Conservation (phyloP, 2,797 vertebrate species). For the Enteromius viviparus region DNA sequence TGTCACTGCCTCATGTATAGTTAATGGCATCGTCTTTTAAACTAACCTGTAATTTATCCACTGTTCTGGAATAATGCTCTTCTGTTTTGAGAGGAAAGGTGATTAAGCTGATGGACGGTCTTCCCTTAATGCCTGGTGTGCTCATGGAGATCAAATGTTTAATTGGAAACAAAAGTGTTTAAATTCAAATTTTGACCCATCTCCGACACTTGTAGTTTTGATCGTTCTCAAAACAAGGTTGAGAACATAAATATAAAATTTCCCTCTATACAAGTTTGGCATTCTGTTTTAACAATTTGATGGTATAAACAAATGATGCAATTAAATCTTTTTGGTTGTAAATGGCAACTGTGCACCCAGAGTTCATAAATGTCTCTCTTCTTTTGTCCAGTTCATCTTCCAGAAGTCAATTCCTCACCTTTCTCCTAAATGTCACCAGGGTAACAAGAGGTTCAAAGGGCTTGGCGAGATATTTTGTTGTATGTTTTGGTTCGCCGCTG, state of each 20-base stretch:
- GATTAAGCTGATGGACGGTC: conserved; percentile 3
- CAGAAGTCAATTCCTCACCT: background rate
- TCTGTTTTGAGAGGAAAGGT: conserved; percentile 6
- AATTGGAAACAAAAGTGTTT: background rate
- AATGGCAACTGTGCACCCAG: background rate
- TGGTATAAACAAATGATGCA: background rate
- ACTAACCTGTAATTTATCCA: conserved; percentile 44
- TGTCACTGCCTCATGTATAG: conserved; percentile 91
- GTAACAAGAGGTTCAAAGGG: background rate
- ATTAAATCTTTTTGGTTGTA: conserved; percentile 18
- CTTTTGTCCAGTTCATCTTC: conserved; percentile 12
- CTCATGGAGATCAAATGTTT: conserved; percentile 5
- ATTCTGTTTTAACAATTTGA: conserved; percentile 16
- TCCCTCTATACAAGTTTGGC: conserved; percentile 5
- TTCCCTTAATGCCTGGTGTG: background rate
- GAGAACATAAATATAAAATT: conserved; percentile 6
- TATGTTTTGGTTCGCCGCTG: background rate
- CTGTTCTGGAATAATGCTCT: conserved; percentile 21
- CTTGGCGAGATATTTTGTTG: background rate
- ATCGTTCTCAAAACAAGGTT: conserved; percentile 2
- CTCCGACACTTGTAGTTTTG: background rate
- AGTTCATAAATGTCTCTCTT: conserved; percentile 8
- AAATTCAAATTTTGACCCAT: background rate
- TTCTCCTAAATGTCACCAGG: conserved; percentile 5
- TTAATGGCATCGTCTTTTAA: conserved; percentile 53